A percentile compares a stretch with the other conserved stretches of the same genome.
These are phyloP conservation scores for Clupea harengus DNA, from an alignment of 2,113 vertebrate genomes.

Conservation along the genomic window DNA sequence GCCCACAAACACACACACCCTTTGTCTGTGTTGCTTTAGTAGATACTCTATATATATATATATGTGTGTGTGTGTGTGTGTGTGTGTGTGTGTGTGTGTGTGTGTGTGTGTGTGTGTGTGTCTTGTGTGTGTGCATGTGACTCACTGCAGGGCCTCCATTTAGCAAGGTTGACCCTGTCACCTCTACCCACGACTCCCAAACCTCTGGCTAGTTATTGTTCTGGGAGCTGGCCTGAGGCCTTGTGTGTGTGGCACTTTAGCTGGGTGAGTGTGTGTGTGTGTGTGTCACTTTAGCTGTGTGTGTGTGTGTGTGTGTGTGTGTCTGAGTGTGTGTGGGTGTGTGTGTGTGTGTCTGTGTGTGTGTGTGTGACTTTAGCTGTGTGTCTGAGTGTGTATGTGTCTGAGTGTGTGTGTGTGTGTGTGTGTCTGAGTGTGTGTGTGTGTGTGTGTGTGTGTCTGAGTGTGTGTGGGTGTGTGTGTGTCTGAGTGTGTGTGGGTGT, in stretches of 20 bases:
- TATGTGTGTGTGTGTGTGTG: too few species aligned
- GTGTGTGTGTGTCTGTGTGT: slow-evolving; percentile 33
- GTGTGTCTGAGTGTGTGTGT: not conserved
- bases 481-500: not conserved
- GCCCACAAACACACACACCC: not conserved
- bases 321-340: slow-evolving; percentile 26
- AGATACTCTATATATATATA: too few species aligned
- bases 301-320: slow-evolving; percentile 33
- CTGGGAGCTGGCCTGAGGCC: slow-evolving; percentile 48
- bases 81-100: not conserved
- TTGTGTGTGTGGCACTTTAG: slow-evolving; percentile 26
- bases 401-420: not conserved
- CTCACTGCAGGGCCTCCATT: not conserved
- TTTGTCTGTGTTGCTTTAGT: not conserved
- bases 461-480: not conserved
- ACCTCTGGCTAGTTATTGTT: not conserved
- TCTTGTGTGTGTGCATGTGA: not conserved
- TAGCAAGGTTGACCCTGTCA: not conserved
- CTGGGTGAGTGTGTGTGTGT: slow-evolving; percentile 1
- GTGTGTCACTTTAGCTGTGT: not conserved
- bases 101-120: not conserved
- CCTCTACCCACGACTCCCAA: slow-evolving; percentile 4
- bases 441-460: not conserved
- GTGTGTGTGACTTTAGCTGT: not conserved
- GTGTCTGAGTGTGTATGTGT: not conserved